Base-by-base conservation (phyloP, 2,797 vertebrate species). In the Microchirus variegatus region DNA sequence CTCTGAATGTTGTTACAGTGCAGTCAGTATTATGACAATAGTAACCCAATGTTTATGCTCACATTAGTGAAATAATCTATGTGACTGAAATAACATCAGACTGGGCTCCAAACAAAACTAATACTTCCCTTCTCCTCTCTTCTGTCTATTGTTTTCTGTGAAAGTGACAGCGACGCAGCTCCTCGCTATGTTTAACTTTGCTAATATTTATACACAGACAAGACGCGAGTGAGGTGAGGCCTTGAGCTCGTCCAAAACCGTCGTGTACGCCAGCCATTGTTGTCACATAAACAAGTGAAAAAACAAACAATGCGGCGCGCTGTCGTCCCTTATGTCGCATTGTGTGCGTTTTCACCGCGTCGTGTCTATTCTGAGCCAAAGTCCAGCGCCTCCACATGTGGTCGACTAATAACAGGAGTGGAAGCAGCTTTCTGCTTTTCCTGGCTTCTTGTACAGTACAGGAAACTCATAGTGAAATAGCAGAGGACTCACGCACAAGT, bases 201-300 rank as follows among this genome's bases (percentile, higher is more conserved):
- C n/a, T 51, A 59, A 53, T 80, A 83, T 79, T 84, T 84, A 78
- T 31, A 70, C 44, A 67, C 53, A 69, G 38, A 77, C 42, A 75
- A 31, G 51, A 67, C 67, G n/a, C n/a, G n/a, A 54, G 37, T 38
- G 7, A 48, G 60, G 59, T 47, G 48, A 49, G 51, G 22, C 36
- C 63, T 46, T 12, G n/a, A 59, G 72, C 78, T 85, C 66, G 74
- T 58, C 44, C 8, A 42, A 42, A 75, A 59, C 48, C 58, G 67
- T 9, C 75, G 76, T 84, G 83, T 84, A 82, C 46, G 43, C 70
- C 82, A 82, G 45, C 84, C 87, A 90, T 91, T 90, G 90, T 91
- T 88, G 67, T 87, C 67, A 22, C 50, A 78, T 83, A 86, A 88
- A 85, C 80, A 85, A 49, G 55, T 49, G 63, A 81, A 80, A 80